Evolutionary conservation across 2,797 vertebrate genomes (phyloP).

Genomic region (Ptychadena robeensis): DNA sequence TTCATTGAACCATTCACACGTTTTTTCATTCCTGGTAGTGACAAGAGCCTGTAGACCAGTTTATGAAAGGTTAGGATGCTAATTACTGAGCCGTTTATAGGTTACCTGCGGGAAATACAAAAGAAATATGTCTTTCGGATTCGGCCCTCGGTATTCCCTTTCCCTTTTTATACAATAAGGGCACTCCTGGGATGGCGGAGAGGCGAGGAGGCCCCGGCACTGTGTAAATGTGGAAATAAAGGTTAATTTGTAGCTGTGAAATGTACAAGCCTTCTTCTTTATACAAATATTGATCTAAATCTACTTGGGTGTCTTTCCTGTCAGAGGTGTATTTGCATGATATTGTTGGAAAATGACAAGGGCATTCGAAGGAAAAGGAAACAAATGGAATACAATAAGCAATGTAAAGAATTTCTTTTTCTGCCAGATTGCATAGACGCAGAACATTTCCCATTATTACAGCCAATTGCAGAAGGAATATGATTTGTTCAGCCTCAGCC

Average conservation of each 20-base stretch:
- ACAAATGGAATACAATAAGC: neutral
- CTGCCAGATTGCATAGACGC: neutral
- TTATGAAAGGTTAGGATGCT: conserved; percentile 71
- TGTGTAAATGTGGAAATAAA: conserved; percentile 60
- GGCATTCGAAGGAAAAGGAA: conserved; percentile 40
- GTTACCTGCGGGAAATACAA: conserved; percentile 63
- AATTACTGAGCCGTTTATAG: conserved; percentile 70
- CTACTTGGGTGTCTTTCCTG: conserved; percentile 65
- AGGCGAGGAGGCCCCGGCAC: conserved; percentile 54
- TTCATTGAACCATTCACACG: conserved; percentile 67
- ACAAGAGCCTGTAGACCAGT: conserved; percentile 69
- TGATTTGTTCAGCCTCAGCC: neutral
- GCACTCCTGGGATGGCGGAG: conserved; percentile 20
- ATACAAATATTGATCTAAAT: conserved; percentile 73
- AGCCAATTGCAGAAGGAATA: neutral
- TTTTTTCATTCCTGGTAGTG: conserved; percentile 63
- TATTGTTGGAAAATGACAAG: conserved; percentile 65
- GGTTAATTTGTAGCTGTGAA: conserved; percentile 71
- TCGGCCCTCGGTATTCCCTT: conserved; percentile 58
- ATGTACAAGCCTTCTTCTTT: conserved; percentile 66
- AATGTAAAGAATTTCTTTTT: neutral
- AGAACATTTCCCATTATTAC: neutral
- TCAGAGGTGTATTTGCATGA: conserved; percentile 59
- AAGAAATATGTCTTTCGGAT: conserved; percentile 44
- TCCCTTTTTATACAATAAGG: conserved; percentile 50